phyloP scores from a whole-genome alignment of 2,888 invertebrate species.

The Andrena camellia region DNA sequence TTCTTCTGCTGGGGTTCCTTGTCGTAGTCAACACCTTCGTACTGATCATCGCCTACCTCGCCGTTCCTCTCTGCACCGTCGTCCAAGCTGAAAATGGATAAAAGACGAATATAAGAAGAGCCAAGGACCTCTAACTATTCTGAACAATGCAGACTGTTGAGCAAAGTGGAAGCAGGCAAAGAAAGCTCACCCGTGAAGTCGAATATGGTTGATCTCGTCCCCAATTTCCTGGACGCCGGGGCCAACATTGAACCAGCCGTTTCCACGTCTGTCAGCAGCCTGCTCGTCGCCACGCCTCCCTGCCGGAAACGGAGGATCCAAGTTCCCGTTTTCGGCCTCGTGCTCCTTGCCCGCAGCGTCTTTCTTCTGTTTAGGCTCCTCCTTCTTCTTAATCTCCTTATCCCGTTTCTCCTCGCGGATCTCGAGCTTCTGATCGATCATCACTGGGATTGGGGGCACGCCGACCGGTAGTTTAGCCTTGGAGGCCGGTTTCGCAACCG shows the following conservation, averaged over 20 bases:
- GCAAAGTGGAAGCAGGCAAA: neutral
- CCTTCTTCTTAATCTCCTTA: slow-evolving; percentile 59
- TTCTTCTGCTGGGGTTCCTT: slow-evolving; percentile 80
- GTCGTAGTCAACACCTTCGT: slow-evolving; percentile 79
- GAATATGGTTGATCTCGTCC: slow-evolving; percentile 80
- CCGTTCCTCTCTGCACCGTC: slow-evolving; percentile 74
- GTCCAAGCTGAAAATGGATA: slow-evolving; percentile 74
- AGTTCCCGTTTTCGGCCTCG: slow-evolving; percentile 59
- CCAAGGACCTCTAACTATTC: too few species aligned
- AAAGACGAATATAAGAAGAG: neutral
- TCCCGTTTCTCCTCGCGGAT: slow-evolving; percentile 58
- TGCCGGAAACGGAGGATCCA: slow-evolving; percentile 59
- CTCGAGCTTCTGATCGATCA: slow-evolving; percentile 73
- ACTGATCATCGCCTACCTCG: slow-evolving; percentile 79
- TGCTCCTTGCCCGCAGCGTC: slow-evolving; percentile 63
- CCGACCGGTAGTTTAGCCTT: slow-evolving; percentile 81
- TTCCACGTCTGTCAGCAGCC: slow-evolving; percentile 62
- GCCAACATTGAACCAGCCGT: slow-evolving; percentile 73
- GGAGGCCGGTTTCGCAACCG: slow-evolving; percentile 29
- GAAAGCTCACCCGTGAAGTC: slow-evolving; percentile 73
- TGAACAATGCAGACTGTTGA: too few species aligned
- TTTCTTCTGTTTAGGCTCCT: slow-evolving; percentile 58
- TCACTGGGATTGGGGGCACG: slow-evolving; percentile 80
- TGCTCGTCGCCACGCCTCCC: slow-evolving; percentile 72
- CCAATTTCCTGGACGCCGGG: slow-evolving; percentile 82